Evolutionary conservation across 2,113 vertebrate species (phyloP).

Genomic region (Gadus chalcogrammus): DNA sequence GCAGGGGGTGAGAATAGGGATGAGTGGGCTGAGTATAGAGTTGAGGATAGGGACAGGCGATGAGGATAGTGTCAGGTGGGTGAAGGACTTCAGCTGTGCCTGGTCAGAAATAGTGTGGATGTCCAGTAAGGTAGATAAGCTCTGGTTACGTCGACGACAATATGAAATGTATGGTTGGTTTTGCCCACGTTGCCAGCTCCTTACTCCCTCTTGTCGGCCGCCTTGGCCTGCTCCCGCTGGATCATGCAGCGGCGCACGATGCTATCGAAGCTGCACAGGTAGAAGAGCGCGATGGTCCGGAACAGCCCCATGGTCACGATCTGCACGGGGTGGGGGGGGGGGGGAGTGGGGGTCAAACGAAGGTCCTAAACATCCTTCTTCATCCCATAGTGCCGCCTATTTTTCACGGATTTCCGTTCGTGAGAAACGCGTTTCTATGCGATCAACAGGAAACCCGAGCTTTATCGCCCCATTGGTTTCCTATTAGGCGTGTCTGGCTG

Average conservation of each 20-base stretch:
- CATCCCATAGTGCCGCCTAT: not conserved
- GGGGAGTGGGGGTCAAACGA: slow-evolving; percentile 1
- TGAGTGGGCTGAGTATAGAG: too few species aligned
- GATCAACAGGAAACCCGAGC: too few species aligned
- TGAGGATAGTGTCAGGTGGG: too few species aligned
- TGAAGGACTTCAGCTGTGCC: too few species aligned
- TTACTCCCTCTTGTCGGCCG: slow-evolving; percentile 83
- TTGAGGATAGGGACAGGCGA: too few species aligned
- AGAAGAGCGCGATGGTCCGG: slow-evolving; percentile 90
- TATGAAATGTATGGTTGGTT: not conserved
- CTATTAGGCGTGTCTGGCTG: too few species aligned
- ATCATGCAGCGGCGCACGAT: slow-evolving; percentile 97
- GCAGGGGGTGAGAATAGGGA: not conserved
- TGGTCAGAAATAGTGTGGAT: too few species aligned
- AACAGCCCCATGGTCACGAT: slow-evolving; percentile 96
- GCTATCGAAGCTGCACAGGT: slow-evolving; percentile 95
- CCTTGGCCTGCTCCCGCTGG: slow-evolving; percentile 83
- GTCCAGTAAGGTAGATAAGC: too few species aligned
- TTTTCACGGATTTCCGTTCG: not conserved
- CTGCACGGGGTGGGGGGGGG: slow-evolving; percentile 62
- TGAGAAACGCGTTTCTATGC: too few species aligned
- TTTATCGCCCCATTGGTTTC: too few species aligned
- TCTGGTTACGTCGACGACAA: too few species aligned
- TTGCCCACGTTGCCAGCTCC: not conserved
- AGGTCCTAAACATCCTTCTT: not conserved